Base-by-base conservation (phyloP, 1,140 invertebrate genomes). In the Tenebrio molitor region DNA sequence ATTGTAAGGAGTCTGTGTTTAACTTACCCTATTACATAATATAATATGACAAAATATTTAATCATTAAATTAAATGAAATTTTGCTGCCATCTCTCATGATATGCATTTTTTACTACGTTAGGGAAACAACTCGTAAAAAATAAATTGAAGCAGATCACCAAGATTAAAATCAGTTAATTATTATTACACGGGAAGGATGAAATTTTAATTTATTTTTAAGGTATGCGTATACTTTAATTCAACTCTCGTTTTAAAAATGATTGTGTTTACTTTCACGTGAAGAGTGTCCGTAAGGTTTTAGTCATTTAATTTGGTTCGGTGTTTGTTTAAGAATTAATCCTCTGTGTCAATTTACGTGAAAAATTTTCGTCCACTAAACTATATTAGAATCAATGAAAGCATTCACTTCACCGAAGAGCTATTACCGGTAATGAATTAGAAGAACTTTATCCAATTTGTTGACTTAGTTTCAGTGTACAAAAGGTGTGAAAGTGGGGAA, bases 381-480 rank as follows among this genome's bases (percentile, higher is more conserved):
- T 33, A 5, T 33, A 5, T 33, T 33, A 33, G 29, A 33, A 33
- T 33, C 29, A 33, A 4, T 33, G 10, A 10, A 33, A 33, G 29
- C 12, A 39, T 29, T 58, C 12, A 29, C 29, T 15, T 58, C 50
- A 29, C 14, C 50, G 23, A 39, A 39, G 36, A 7, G 36, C 36
- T 12, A 39, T 39, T 39, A 39, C 23, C 29, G 10, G 23, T 58
- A 58, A 58, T 29, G 23, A 23, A 58, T 58, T 58, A 58, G 23
- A 58, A 58, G 23, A 29, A 50, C 21, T 50, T 19, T 50, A 50
- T 50, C 44, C 5, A 50, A 58, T 58, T 58, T 58, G 50, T 58
- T 58, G 50, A 58, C 50, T 29, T 29, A 25, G 10, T 17, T 25
- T 1, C 15, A 19, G 50, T 58, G 50, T 58, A 58, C 50, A 58